A percentile compares a stretch with the other conserved stretches of the same genome.
phyloP scores from a whole-genome alignment of 2,797 vertebrate genomes.

The Sarcophilus harrisii region DNA sequence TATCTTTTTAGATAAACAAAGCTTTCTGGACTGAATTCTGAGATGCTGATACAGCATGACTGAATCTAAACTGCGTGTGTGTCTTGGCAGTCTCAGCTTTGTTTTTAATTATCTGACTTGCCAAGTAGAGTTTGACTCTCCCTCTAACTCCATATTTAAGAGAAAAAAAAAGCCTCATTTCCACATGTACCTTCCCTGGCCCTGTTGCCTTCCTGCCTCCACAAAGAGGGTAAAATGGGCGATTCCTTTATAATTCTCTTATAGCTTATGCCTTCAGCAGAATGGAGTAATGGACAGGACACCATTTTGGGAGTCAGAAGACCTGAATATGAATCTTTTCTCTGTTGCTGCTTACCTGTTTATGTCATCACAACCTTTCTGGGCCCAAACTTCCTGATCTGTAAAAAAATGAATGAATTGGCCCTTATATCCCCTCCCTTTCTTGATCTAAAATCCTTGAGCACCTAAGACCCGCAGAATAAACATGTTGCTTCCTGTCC shows the following conservation, averaged over 20 bases:
- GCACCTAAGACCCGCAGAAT: neutral
- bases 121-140: constrained; percentile 65
- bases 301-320: neutral
- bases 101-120: constrained; percentile 72
- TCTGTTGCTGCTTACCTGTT: neutral
- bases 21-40: constrained; percentile 69
- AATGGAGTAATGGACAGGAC: neutral
- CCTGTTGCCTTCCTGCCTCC: neutral
- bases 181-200: neutral
- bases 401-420: neutral
- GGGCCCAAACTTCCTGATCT: neutral
- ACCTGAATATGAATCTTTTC: neutral
- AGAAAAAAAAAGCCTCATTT: neutral
- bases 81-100: constrained; percentile 72
- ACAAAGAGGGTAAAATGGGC: neutral
- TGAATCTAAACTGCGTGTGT: constrained; percentile 67
- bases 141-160: too few species aligned
- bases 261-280: neutral
- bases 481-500: neutral
- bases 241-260: neutral
- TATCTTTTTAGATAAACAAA: constrained; percentile 74
- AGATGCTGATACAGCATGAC: constrained; percentile 72
- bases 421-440: neutral
- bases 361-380: neutral
- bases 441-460: neutral